Evolutionary conservation across 2,888 invertebrate species (phyloP), one percentile per base, ranked within the genome.

Genomic region (Frankliniella fusca): DNA sequence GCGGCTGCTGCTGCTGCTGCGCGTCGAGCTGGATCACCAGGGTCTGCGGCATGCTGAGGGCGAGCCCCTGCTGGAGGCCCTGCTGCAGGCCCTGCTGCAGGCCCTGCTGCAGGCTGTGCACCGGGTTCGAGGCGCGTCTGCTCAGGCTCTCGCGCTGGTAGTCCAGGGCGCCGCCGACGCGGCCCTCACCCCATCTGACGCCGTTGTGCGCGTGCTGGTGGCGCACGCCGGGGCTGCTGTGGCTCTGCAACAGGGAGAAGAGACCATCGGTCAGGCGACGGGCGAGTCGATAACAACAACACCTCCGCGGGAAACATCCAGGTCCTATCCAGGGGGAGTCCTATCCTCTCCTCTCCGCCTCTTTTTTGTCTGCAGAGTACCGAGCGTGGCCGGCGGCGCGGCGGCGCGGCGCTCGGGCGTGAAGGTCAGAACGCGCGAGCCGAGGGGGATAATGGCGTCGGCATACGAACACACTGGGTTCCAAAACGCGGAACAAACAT

Each of bases 101-200:
- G 2, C 38, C 38, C 38, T 38, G 38, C 38, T 38, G 38, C 3
- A 38, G 38, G 38, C 3, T 38, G 38, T 38, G 38, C 38, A 83
- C 83, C 61, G 86, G 84, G 38, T 86, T 85, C 65, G 86, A 84
- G 15, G 87, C 85, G 84, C 87, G 87, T 87, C 88, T 86, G 0
- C 87, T 87, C 83, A 83, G 48, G 18, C 80, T 48, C 61, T 83
- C 83, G 70, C 81, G 81, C 61, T 81, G 81, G 65, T 82, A 70
- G 38, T n/a, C 79, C 10, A 70, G 81, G 23, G 48, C 80, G 49
- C 80, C 82, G 70, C 80, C 82, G 70, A 80, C 80, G 61, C 54
- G 82, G 18, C 80, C 70, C 3, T 82, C 80, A 18, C 80, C 83
- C 81, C 82, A 80, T 12, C 79, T 80, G 11, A 48, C 28, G 49